Evolutionary conservation across 2,113 vertebrate genomes (phyloP).

Genomic region (Rhynchopsitta pachyrhyncha): DNA sequence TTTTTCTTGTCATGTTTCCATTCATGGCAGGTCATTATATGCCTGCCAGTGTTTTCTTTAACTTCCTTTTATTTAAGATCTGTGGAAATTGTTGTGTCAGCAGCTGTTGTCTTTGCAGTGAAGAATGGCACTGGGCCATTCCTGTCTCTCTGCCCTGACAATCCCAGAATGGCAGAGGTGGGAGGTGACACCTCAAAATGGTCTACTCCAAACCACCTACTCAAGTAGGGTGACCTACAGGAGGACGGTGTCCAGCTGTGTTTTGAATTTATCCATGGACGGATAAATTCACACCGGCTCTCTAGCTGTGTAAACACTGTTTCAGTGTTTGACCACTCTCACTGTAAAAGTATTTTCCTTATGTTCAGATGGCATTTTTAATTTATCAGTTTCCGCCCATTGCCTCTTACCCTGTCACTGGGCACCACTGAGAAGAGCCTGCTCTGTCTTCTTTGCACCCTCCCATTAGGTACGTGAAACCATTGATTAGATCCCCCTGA

Average conservation of each 20-base stretch:
- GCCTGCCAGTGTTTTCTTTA: background rate
- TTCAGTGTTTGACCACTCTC: background rate
- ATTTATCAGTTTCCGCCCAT: background rate
- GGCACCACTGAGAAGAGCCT: background rate
- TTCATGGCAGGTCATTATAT: background rate
- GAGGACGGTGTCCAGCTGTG: accelerated
- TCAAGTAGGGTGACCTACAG: background rate
- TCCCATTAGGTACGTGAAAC: background rate
- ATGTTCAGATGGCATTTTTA: background rate
- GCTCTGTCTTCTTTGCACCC: background rate
- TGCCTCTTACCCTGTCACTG: background rate
- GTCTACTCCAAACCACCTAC: background rate
- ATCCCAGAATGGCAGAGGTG: background rate
- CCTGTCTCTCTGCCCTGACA: background rate
- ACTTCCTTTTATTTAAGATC: background rate
- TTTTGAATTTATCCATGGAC: background rate
- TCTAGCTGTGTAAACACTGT: background rate
- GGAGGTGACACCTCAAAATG: background rate
- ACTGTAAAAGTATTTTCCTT: background rate
- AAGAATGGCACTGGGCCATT: background rate
- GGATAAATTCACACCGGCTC: background rate
- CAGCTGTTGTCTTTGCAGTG: background rate
- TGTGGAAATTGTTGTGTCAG: background rate
- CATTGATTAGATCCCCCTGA: background rate
- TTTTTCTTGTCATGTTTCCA: background rate